A percentile compares a stretch with the other conserved stretches of the same genome.
Conservation (phyloP, 1,140 invertebrate genomes). For the Linepithema humile region DNA sequence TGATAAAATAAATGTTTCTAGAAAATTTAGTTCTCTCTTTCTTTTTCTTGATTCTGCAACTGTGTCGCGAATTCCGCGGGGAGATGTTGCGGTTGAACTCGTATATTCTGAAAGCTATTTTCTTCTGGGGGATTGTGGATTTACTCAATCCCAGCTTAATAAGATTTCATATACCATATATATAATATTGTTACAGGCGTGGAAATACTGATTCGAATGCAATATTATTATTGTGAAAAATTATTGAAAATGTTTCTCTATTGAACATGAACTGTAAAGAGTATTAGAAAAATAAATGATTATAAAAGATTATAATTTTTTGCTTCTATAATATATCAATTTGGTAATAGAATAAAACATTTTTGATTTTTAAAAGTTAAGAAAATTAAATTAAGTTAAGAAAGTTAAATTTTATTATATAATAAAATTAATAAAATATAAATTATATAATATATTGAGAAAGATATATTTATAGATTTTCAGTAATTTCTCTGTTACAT, state of each 20-base stretch:
- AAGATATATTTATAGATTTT: too few relatives aligned
- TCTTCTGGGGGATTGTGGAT: not conserved
- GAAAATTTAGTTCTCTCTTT: slow-evolving; percentile 12
- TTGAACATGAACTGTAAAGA: not conserved
- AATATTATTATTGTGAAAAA: not conserved
- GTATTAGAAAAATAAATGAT: not conserved
- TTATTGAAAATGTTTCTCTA: not conserved
- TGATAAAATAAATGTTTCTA: not conserved
- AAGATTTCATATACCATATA: too few relatives aligned
- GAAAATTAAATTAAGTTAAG: too few relatives aligned
- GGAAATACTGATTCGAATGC: not conserved
- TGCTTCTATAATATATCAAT: too few relatives aligned
- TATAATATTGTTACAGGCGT: too few relatives aligned
- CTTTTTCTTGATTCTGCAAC: not conserved
- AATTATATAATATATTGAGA: too few relatives aligned
- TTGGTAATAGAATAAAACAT: too few relatives aligned
- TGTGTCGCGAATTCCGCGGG: not conserved
- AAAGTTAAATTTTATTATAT: too few relatives aligned
- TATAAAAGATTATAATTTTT: too few relatives aligned
- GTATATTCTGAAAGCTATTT: not conserved
- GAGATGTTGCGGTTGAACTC: not conserved
- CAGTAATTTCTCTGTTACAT: too few relatives aligned
- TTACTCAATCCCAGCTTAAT: not conserved
- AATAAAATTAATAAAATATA: too few relatives aligned
- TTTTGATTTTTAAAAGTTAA: too few relatives aligned